Conservation (phyloP, 2,888 invertebrate genomes). For the Tupiocoris notatus region DNA sequence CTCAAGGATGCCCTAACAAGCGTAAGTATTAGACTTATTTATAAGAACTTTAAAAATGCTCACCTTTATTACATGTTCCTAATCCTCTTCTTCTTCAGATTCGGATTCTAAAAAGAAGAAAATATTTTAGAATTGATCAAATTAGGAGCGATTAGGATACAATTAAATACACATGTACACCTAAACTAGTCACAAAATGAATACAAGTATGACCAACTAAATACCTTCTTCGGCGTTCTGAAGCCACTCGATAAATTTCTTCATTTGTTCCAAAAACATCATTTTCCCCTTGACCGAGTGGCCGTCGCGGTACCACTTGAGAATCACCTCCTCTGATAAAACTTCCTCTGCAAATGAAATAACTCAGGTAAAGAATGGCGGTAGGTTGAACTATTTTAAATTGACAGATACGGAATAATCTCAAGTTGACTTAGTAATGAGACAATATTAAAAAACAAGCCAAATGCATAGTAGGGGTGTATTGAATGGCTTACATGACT, state of each 20-base stretch:
- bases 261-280: slow-evolving; percentile 98
- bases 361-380: no score
- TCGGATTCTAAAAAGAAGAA: slow-evolving; percentile 58
- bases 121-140: no score
- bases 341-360: slow-evolving; percentile 79
- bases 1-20: background rate
- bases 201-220: background rate
- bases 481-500: no score
- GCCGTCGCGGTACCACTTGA: slow-evolving; percentile 94
- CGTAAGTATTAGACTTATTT: background rate
- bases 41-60: background rate
- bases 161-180: background rate
- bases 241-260: slow-evolving; percentile 95
- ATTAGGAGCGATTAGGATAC: no score
- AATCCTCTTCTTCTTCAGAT: slow-evolving; percentile 60
- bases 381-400: no score
- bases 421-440: no score
- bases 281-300: slow-evolving; percentile 93
- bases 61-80: slow-evolving; percentile 48
- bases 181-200: background rate
- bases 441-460: no score
- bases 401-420: no score
- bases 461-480: no score
- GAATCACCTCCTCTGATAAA: slow-evolving; percentile 89
- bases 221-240: slow-evolving; percentile 89